Percentiles rank a stretch among this genome's conserved stretches.
phyloP scores from a whole-genome alignment of 53 echinoderm and acorn worm species.

The Paelopatides confundens region DNA sequence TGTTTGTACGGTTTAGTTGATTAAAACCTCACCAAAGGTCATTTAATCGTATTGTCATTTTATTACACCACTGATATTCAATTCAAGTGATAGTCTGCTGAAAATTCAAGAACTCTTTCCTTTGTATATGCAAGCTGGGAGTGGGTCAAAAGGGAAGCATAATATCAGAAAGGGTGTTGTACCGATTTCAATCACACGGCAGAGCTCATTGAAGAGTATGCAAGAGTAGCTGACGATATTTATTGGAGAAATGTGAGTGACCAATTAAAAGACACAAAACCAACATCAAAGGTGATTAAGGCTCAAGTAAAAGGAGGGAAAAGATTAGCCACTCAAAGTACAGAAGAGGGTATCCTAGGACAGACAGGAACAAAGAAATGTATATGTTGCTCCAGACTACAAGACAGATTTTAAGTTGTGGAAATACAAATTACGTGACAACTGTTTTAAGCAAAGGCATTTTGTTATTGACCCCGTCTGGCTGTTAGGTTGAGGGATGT shows the following conservation, averaged over 20 bases:
- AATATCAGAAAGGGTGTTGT: conserved; percentile 13
- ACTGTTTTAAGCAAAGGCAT: conserved; percentile 30
- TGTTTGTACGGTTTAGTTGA: too few species aligned
- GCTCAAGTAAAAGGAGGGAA: not conserved
- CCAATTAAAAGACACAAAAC: too few species aligned
- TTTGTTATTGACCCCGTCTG: not conserved
- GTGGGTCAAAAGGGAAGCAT: conserved; percentile 56
- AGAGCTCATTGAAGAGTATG: conserved; percentile 62
- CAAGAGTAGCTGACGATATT: conserved; percentile 48
- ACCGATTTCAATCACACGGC: conserved; percentile 30
- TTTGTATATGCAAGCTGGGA: conserved; percentile 42
- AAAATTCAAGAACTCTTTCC: conserved; percentile 67
- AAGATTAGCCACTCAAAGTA: not conserved
- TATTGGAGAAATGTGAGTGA: too few species aligned
- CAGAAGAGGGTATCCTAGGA: not conserved
- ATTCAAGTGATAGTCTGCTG: conserved; percentile 47
- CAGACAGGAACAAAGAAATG: not conserved
- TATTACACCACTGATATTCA: too few species aligned
- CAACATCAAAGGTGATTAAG: too few species aligned
- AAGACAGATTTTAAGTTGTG: not conserved
- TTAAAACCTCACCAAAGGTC: too few species aligned
- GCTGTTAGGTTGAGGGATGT: too few species aligned
- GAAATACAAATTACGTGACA: not conserved
- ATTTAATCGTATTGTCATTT: too few species aligned
- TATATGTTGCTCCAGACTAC: not conserved